Percentiles rank a stretch among this genome's conserved stretches.
Conservation (phyloP, 2,888 invertebrate species). For the Hirtodrosophila alboralis region DNA sequence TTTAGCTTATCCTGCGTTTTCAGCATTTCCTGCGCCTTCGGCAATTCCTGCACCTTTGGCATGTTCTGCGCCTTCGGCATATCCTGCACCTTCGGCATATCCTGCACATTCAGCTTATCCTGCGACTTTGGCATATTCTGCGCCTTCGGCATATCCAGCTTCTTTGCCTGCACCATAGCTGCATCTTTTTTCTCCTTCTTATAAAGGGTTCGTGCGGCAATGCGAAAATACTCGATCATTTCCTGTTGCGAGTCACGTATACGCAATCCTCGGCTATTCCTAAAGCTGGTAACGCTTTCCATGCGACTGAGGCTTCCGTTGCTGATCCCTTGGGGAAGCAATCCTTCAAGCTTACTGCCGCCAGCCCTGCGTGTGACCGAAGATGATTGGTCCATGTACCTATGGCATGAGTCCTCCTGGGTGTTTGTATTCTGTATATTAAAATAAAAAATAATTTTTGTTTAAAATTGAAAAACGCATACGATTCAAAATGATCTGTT, state of each 20-base stretch:
- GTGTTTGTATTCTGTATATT: background rate
- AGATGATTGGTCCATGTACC: too few species aligned
- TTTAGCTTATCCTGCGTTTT: too few species aligned
- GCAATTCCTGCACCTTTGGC: background rate
- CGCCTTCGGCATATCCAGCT: too few species aligned
- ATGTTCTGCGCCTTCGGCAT: background rate
- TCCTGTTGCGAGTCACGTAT: conserved; percentile 6
- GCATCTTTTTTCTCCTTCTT: background rate
- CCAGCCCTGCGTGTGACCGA: background rate
- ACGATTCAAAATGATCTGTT: too few species aligned
- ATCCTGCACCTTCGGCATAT: background rate
- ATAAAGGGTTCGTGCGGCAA: conserved; percentile 7
- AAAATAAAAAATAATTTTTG: too few species aligned
- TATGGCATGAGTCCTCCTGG: too few species aligned
- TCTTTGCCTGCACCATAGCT: too few species aligned
- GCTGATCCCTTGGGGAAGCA: background rate
- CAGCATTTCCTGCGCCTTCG: too few species aligned
- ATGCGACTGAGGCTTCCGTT: conserved; percentile 21
- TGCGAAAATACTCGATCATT: conserved; percentile 11
- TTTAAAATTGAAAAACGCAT: too few species aligned
- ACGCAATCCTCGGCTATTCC: background rate
- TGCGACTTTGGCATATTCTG: background rate
- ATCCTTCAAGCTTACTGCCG: too few species aligned
- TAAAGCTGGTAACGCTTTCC: conserved; percentile 25
- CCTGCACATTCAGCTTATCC: background rate